Conservation (phyloP, 2,888 invertebrate genomes). For the Rotaria socialis region DNA sequence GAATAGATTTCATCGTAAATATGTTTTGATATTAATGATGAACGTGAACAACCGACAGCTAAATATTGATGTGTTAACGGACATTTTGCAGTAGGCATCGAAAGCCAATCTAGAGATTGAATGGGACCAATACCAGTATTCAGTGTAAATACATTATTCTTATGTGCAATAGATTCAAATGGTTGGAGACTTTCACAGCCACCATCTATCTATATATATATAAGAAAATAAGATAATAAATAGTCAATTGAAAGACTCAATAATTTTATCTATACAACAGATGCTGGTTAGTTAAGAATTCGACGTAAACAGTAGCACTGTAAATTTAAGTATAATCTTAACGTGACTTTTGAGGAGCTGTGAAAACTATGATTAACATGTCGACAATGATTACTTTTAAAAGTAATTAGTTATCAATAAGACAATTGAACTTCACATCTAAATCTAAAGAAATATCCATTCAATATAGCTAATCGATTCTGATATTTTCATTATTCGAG, state of each 20-base stretch:
- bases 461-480: no score
- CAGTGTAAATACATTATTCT: conserved; percentile 11
- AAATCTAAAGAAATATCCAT: no score
- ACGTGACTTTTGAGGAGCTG: no score
- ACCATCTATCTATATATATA: neutral
- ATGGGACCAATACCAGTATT: conserved; percentile 9
- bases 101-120: neutral
- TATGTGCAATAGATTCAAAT: conserved; percentile 21
- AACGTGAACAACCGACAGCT: conserved; percentile 20
- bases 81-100: conserved; percentile 6
- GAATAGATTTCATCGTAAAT: neutral
- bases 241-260: neutral
- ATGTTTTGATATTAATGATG: conserved; percentile 6
- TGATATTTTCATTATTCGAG: no score
- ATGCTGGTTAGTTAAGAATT: no score
- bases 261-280: no score
- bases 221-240: neutral
- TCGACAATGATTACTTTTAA: no score
- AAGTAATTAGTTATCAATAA: no score
- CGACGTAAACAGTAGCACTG: no score
- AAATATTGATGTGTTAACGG: neutral
- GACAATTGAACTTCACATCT: no score
- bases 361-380: no score
- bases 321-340: no score
- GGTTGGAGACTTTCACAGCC: neutral